These are phyloP conservation scores for Narcine bancroftii DNA, from an alignment of 2,113 vertebrate species.

Conservation along the genomic window DNA sequence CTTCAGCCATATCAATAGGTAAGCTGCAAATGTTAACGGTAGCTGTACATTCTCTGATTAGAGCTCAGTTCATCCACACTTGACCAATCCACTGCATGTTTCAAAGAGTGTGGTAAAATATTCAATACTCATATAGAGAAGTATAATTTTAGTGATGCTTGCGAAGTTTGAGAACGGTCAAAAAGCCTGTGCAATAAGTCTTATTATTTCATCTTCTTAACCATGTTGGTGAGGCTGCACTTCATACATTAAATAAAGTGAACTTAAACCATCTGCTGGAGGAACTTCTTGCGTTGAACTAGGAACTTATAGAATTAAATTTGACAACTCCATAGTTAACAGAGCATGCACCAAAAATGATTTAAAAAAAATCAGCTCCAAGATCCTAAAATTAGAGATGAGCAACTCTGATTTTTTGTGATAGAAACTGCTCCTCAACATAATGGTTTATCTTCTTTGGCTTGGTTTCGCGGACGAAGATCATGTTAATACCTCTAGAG, in stretches of 20 bases:
- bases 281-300: too few species aligned
- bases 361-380: not conserved
- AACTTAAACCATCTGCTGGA: too few species aligned
- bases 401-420: not conserved
- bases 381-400: not conserved
- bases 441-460: constrained; percentile 14
- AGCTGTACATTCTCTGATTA: not conserved
- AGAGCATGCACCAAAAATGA: not conserved
- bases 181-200: not conserved
- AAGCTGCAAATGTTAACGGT: not conserved
- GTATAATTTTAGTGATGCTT: too few species aligned
- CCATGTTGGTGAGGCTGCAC: not conserved
- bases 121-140: not conserved
- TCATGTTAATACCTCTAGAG: constrained; percentile 24
- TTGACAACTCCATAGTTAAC: constrained; percentile 1
- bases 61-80: not conserved
- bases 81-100: not conserved
- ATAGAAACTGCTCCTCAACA: not conserved
- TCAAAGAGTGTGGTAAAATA: not conserved
- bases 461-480: too few species aligned
- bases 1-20: not conserved
- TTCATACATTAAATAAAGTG: not conserved
- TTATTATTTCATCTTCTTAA: not conserved
- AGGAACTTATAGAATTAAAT: not conserved
- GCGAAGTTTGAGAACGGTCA: not conserved